Base-by-base conservation (phyloP, 2,888 invertebrate species). In the Pteria penguin region DNA sequence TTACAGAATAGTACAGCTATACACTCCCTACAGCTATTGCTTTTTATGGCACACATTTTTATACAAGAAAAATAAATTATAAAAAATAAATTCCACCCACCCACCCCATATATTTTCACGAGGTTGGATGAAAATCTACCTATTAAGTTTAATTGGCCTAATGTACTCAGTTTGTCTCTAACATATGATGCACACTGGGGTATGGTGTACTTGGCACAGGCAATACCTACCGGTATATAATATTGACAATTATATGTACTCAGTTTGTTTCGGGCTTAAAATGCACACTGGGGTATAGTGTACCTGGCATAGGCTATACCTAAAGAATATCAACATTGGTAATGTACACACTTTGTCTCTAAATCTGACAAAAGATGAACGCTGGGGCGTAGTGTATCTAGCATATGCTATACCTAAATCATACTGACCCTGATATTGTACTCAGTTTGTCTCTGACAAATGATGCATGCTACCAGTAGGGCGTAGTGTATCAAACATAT, bases 161-260 rank as follows among this genome's bases (percentile, higher is more conserved):
- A n/a, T n/a, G n/a, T n/a, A n/a, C n/a, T 96, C 60, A 98, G 93
- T 92, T 97, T 97, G 82, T 97, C 96, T 84, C 95, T 94, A 62
- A 96, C 96, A 92, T 96, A 96, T 0, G 94, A 93, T 60, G 95
- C 95, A 27, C 95, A 95, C 85, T 95, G 95, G 0, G 95, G 93
- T 87, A 94, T 95, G 78, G 94, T 94, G 90, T 96, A 96, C 5
- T 95, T 94, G 11, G 95, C 95, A 75, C 94, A 94, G 0, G 95
- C 95, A 31, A 90, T 80, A 69, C 90, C 91, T 91, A 45, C 45
- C n/a, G n/a, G n/a, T n/a, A n/a, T n/a, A n/a, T n/a, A n/a, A n/a
- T n/a, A n/a, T n/a, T n/a, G 97, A 93, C 97, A 98, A 92, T 98
- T 97, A 92, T 98, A 96, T 2, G 96, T 96, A 91, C 97, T 96